These are phyloP conservation scores for Phymatocera aterrima DNA, from an alignment of 2,888 invertebrate genomes.

Conservation along the genomic window DNA sequence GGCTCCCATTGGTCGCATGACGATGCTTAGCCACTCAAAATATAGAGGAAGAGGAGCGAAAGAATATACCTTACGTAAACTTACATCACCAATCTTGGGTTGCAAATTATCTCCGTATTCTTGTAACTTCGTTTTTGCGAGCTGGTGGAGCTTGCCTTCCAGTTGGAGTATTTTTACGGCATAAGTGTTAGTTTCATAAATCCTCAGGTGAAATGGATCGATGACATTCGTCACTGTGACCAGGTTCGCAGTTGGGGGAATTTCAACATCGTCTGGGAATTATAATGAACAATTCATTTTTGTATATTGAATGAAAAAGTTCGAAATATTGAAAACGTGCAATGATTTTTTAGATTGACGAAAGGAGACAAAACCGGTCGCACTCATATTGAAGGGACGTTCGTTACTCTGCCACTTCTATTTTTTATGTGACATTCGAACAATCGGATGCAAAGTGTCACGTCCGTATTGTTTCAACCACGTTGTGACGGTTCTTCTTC, in stretches of 20 bases:
- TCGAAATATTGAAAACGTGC: neutral
- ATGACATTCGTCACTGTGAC: constrained; percentile 62
- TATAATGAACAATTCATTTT: too few species aligned
- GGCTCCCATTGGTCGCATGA: neutral
- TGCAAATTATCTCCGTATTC: neutral
- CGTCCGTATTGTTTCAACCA: neutral
- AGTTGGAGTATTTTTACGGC: constrained; percentile 50
- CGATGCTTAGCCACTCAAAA: too few species aligned
- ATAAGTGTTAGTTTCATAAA: constrained; percentile 54
- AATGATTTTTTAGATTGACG: neutral
- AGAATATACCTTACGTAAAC: neutral
- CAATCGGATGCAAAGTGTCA: neutral
- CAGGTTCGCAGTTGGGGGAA: constrained; percentile 55
- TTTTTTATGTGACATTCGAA: neutral
- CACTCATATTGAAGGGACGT: too few species aligned
- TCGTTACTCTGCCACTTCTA: neutral
- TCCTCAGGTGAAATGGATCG: constrained; percentile 62
- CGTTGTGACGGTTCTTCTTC: too few species aligned
- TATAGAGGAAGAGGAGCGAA: too few species aligned
- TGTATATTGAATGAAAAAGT: too few species aligned
- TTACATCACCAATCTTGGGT: constrained; percentile 57
- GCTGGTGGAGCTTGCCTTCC: constrained; percentile 48
- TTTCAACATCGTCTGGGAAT: constrained; percentile 6
- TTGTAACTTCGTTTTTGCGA: constrained; percentile 8
- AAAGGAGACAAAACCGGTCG: too few species aligned